Percentiles rank a stretch among this genome's conserved stretches.
Conservation (phyloP, 30 jellyfish, hydroid and myxozoan genomes). For the Chironex yamaguchii region DNA sequence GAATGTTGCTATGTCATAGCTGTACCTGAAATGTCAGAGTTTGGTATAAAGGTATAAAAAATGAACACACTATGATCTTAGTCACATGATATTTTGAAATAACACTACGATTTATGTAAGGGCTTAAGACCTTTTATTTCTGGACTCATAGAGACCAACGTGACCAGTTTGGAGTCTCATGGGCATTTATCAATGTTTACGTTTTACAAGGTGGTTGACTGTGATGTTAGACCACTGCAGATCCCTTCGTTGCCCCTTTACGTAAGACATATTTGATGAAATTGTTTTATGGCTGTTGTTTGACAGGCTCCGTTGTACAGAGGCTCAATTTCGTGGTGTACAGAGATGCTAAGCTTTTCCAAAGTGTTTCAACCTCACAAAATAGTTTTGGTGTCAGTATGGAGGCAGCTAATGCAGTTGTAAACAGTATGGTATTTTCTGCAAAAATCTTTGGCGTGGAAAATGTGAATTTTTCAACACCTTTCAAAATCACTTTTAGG, state of each 20-base stretch:
- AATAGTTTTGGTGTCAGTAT: conserved; percentile 35
- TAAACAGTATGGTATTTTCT: conserved; percentile 57
- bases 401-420: neutral
- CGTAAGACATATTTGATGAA: conserved; percentile 49
- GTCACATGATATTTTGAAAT: too few species aligned
- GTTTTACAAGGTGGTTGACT: conserved; percentile 4
- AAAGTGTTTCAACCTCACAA: conserved; percentile 24
- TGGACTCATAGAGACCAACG: too few species aligned
- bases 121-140: too few species aligned
- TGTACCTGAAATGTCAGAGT: too few species aligned
- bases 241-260: conserved; percentile 21
- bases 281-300: neutral
- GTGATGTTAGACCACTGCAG: conserved; percentile 21
- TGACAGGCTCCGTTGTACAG: neutral
- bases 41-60: too few species aligned
- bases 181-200: conserved; percentile 15
- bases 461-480: conserved; percentile 21
- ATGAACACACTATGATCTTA: too few species aligned
- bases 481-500: conserved; percentile 46
- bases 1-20: too few species aligned
- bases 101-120: too few species aligned
- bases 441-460: conserved; percentile 50
- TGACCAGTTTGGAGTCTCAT: too few species aligned
- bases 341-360: conserved; percentile 62
- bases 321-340: conserved; percentile 58